Base-by-base conservation (phyloP, 2,113 vertebrate species). In the Tauraco erythrolophus region DNA sequence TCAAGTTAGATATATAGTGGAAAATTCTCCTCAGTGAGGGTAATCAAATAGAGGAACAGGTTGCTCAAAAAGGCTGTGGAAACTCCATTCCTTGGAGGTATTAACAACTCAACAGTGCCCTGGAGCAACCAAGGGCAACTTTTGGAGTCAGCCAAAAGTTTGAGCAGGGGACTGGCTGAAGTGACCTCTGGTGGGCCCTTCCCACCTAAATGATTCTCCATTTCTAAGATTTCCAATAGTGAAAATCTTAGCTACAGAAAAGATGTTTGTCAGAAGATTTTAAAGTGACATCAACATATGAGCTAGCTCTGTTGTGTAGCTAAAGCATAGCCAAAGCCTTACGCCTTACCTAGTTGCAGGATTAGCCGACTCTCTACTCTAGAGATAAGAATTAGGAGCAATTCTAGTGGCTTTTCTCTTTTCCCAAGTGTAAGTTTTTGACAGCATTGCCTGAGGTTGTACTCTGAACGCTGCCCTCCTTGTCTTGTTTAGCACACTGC, bases 401-500 rank as follows among this genome's bases (percentile, higher is more conserved):
- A 23, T 60, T 84, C 23, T 24, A 51, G 37, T 19, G 37, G 0
- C 24, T 77, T 88, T 69, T 50, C 37, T 80, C 31, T 77, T 85
- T 39, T 53, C 46, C 30, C 50, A 17, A 7, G 0, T 16, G 8
- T 43, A 13, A 72, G 23, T 57, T 80, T 35, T 17, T 66, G 66
- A 58, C 45, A 75, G 78, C 45, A 33, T 10, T 87, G 76, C 64
- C 78, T 22, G 71, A 64, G 62, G 46, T 22, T 76, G 28, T 51
- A 9, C 45, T 76, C 94, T 97, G 89, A 97, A 24, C 10, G 0
- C 77, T 84, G 80, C 71, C 37, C 30, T 94, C 58, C 71, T 84
- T 95, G 35, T 94, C 88, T 94, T 16, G 0, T 62, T n/a, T 98
- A 99, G 99, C 99, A 99, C 95, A 99, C 99, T 0, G 99, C 99